Conservation (phyloP, 2,797 vertebrate genomes). For the Sarcophilus harrisii region DNA sequence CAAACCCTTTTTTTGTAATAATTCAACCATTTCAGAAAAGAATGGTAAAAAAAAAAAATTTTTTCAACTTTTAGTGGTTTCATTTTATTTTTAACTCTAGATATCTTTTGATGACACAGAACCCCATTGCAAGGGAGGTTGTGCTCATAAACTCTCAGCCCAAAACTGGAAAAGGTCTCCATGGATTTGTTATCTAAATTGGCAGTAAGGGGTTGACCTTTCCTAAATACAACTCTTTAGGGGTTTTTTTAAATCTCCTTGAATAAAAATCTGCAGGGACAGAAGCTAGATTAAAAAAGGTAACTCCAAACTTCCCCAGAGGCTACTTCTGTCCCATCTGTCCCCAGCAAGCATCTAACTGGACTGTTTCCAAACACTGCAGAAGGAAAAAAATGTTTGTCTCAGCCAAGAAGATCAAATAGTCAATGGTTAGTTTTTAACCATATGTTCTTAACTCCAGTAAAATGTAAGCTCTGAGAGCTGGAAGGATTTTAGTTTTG, state of each 20-base stretch:
- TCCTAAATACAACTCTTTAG: constrained; percentile 13
- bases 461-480: background rate
- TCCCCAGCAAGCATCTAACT: background rate
- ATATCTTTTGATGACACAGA: constrained; percentile 55
- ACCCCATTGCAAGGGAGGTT: constrained; percentile 33
- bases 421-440: constrained; percentile 43
- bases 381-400: constrained; percentile 10
- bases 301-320: background rate
- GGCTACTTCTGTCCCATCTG: background rate
- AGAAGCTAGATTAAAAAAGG: background rate
- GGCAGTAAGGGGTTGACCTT: background rate
- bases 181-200: constrained; percentile 36
- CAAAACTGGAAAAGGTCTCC: constrained; percentile 32
- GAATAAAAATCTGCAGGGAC: constrained; percentile 24
- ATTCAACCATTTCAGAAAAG: constrained; percentile 39
- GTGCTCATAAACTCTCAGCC: constrained; percentile 37
- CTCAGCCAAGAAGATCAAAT: background rate
- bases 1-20: constrained; percentile 3
- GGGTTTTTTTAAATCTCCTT: constrained; percentile 39
- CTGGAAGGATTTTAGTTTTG: background rate
- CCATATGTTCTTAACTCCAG: constrained; percentile 54
- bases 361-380: background rate
- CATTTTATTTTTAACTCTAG: constrained; percentile 49
- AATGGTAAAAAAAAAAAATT: constrained; percentile 27
- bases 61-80: constrained; percentile 59